Evolutionary conservation across 2,888 invertebrate species (phyloP).

Genomic region (Muschampia plurimacula): DNA sequence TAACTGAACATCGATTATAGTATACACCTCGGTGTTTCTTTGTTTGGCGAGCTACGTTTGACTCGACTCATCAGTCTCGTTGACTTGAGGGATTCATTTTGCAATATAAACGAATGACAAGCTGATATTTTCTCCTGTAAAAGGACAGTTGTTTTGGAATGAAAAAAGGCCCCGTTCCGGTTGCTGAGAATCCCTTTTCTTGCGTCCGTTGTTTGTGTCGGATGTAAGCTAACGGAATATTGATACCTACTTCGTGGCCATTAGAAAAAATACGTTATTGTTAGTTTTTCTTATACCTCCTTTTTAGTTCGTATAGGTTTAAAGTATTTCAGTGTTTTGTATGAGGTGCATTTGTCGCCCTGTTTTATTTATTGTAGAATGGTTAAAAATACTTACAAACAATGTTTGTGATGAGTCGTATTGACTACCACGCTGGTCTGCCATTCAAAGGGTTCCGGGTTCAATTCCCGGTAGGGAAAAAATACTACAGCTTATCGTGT

Average conservation of each 20-base stretch:
- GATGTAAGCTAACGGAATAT: slow-evolving; percentile 29
- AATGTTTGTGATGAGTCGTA: too few relatives aligned
- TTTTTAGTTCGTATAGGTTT: background rate
- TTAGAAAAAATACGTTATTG: slow-evolving; percentile 11
- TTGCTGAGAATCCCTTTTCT: slow-evolving; percentile 53
- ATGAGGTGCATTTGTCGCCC: too few relatives aligned
- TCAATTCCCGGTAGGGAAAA: too few relatives aligned
- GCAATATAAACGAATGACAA: slow-evolving; percentile 76
- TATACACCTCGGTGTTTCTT: slow-evolving; percentile 79
- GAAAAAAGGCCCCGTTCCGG: slow-evolving; percentile 59
- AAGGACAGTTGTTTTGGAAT: slow-evolving; percentile 49
- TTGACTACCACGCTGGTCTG: too few relatives aligned
- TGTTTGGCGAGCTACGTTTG: slow-evolving; percentile 75
- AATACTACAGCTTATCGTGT: too few relatives aligned
- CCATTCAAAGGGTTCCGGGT: too few relatives aligned
- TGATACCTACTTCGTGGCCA: slow-evolving; percentile 20
- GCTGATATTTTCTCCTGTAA: slow-evolving; percentile 64
- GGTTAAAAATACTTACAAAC: too few relatives aligned
- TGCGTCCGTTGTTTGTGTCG: slow-evolving; percentile 47
- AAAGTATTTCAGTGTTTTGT: too few relatives aligned
- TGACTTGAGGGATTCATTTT: slow-evolving; percentile 69
- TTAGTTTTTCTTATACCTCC: slow-evolving; percentile 6
- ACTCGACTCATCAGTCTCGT: slow-evolving; percentile 72
- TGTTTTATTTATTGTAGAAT: too few relatives aligned
- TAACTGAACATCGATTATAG: slow-evolving; percentile 83